Base-by-base conservation (phyloP, 2,113 vertebrate genomes). In the Talpa occidentalis region DNA sequence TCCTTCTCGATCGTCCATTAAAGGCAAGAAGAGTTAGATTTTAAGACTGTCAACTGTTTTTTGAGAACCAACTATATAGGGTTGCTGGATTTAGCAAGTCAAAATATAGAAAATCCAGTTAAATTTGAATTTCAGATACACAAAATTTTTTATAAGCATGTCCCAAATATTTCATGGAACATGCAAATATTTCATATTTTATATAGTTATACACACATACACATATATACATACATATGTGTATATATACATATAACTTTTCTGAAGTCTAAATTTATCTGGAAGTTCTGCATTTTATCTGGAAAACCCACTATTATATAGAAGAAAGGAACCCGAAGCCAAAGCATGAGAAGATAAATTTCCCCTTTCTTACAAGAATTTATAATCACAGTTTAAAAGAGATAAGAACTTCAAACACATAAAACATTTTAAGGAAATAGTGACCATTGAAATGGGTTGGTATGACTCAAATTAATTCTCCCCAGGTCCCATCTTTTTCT, bases 401-500 rank as follows among this genome's bases (percentile, higher is more conserved):
- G 30, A 91, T 8, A 80, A 91, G 80, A 77, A 82, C 74, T 37
- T 86, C 19, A 89, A 90, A 81, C 67, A 95, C 49, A 78, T 70
- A 94, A 90, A 96, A 74, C 49, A 85, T 47, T 42, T 97, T 93
- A 97, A 93, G 72, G 32, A 81, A 84, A 81, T 81, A 26, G 21
- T 90, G 40, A 56, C 54, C 80, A 73, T 5, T 88, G 84, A 94
- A 88, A 74, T 84, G 69, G n/a, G 12, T 14, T 79, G 70, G 8
- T 89, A 17, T 69, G 69, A 92, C 32, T 96, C 69, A 40, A 79
- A 90, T 32, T 80, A 54, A 21, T 40, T 40, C 35, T 60, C 28
- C 32, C 42, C 11, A 6, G 62, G 49, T 88, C 17, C 83, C 97
- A 97, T 84, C 87, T 80, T 94, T 92, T 97, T 97, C 85, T 97